Conservation (phyloP, 2,797 vertebrate species). For the Urosaurus nigricauda region DNA sequence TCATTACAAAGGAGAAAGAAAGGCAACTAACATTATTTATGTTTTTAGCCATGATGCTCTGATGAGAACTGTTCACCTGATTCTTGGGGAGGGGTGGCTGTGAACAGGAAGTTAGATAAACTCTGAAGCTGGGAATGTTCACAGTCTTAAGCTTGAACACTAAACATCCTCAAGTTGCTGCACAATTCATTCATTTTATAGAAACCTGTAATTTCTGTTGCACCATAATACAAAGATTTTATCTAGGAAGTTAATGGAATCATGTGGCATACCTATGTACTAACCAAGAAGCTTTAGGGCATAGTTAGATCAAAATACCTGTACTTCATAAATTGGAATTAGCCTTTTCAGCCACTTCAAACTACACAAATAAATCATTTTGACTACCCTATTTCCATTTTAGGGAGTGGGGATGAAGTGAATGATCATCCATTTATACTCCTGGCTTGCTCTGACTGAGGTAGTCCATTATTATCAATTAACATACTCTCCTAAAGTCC, state of each 20-base stretch:
- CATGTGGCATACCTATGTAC: neutral
- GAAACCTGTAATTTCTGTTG: neutral
- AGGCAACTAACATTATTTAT: too few species aligned
- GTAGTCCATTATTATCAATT: slow-evolving; percentile 43
- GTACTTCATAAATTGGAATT: slow-evolving; percentile 32
- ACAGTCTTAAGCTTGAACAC: neutral
- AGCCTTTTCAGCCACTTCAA: neutral
- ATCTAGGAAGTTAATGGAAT: slow-evolving; percentile 11
- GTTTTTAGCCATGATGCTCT: neutral
- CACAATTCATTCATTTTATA: neutral
- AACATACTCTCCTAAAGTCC: slow-evolving; percentile 48
- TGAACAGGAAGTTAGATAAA: neutral
- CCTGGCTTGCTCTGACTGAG: slow-evolving; percentile 39
- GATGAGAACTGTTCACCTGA: neutral
- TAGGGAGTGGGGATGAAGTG: neutral
- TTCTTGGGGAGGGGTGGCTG: neutral
- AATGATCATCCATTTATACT: slow-evolving; percentile 44
- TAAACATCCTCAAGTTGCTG: neutral
- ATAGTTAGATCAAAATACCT: slow-evolving; percentile 30
- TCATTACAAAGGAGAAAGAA: too few species aligned
- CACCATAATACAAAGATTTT: slow-evolving; percentile 11
- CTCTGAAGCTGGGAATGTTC: neutral
- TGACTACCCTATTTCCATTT: neutral
- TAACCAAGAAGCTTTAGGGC: slow-evolving; percentile 4
- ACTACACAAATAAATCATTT: slow-evolving; percentile 36